These are phyloP conservation scores for Parochlus steinenii DNA, from an alignment of 2,888 invertebrate genomes.

Conservation along the genomic window DNA sequence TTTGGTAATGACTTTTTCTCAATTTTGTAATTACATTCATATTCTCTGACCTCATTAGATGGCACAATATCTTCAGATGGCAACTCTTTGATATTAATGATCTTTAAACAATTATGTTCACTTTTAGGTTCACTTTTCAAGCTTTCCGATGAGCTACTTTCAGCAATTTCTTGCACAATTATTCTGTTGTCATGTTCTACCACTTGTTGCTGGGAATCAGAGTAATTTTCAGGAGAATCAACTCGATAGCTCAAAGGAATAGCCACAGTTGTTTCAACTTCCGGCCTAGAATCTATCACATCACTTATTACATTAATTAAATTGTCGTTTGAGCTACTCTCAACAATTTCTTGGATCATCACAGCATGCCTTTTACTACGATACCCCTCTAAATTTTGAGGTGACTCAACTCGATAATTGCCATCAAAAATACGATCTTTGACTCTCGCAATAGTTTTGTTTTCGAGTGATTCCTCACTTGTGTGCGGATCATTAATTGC, in stretches of 20 bases:
- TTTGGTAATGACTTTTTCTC: neutral
- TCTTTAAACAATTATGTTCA: neutral
- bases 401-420: slow-evolving; percentile 27
- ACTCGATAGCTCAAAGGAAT: slow-evolving; percentile 13
- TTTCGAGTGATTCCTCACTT: neutral
- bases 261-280: slow-evolving; percentile 6
- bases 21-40: slow-evolving; percentile 4
- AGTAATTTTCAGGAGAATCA: slow-evolving; percentile 15
- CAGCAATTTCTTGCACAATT: slow-evolving; percentile 27
- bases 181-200: slow-evolving; percentile 15
- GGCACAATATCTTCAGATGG: slow-evolving; percentile 4
- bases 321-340: slow-evolving; percentile 20
- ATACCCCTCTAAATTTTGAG: slow-evolving; percentile 16
- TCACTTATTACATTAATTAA: too few species aligned
- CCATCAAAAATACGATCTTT: slow-evolving; percentile 12
- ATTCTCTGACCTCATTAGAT: neutral
- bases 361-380: slow-evolving; percentile 11
- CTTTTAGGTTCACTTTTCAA: slow-evolving; percentile 7
- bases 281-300: too few species aligned
- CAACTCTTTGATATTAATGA: slow-evolving; percentile 11
- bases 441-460: too few species aligned
- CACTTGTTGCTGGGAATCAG: slow-evolving; percentile 13
- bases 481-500: neutral
- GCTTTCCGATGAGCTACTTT: slow-evolving; percentile 21
- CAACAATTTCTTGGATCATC: slow-evolving; percentile 24